Evolutionary conservation across 1,140 invertebrate species (phyloP).

Genomic region (Galleria mellonella): DNA sequence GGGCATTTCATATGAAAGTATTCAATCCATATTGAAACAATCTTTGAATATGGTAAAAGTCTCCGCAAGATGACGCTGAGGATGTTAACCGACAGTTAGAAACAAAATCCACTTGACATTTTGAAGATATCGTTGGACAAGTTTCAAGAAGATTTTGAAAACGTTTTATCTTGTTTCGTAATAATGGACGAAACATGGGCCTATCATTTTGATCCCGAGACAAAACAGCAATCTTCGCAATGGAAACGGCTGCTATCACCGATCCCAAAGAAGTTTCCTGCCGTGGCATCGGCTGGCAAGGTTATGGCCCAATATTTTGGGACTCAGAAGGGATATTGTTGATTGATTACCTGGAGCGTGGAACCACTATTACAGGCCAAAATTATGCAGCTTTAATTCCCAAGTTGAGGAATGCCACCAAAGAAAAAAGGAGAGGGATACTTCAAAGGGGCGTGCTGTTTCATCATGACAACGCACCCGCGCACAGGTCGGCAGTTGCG

Average conservation of each 20-base stretch:
- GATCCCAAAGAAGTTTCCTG: constrained; percentile 16
- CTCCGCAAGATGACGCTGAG: constrained; percentile 4
- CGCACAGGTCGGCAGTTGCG: constrained; percentile 8
- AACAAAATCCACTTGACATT: too few species aligned
- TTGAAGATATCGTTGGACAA: too few species aligned
- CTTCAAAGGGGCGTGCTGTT: constrained; percentile 3
- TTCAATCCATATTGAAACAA: neutral
- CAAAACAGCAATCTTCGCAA: constrained; percentile 6
- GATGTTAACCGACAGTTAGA: neutral
- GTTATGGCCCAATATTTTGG: constrained; percentile 28
- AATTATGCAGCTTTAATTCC: neutral
- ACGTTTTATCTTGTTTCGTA: constrained; percentile 3
- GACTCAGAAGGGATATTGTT: constrained; percentile 22
- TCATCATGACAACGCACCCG: constrained; percentile 9
- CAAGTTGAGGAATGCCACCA: neutral
- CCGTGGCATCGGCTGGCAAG: constrained; percentile 17
- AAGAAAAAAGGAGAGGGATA: constrained; percentile 6
- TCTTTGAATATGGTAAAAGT: constrained; percentile 5
- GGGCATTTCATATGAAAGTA: constrained; percentile 1
- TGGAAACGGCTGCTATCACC: constrained; percentile 5
- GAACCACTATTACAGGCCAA: neutral
- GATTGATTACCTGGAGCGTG: constrained; percentile 3
- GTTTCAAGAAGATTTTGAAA: too few species aligned
- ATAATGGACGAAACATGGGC: constrained; percentile 8
- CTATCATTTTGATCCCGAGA: neutral